These are phyloP conservation scores for Hyphantria cunea DNA, from an alignment of 1,140 invertebrate genomes.

Conservation along the genomic window DNA sequence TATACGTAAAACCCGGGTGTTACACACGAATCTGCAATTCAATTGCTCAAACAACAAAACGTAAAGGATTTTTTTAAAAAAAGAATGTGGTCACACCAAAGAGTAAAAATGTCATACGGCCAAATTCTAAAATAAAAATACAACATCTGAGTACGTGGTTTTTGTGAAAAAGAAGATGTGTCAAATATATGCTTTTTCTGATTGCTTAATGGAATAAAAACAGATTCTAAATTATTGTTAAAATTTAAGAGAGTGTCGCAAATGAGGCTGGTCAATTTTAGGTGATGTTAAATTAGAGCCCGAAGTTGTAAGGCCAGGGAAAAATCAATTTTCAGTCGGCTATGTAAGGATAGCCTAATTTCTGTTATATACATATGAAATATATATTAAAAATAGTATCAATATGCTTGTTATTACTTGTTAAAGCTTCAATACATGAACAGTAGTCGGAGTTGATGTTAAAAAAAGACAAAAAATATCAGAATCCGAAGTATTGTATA, in stretches of 20 bases:
- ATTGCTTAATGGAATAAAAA: conserved; percentile 6
- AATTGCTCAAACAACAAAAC: conserved; percentile 15
- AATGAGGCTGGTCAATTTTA: conserved; percentile 60
- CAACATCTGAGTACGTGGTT: conserved; percentile 17
- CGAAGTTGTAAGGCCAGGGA: conserved; percentile 15
- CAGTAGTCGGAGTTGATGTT: conserved; percentile 41
- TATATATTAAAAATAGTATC: conserved; percentile 36
- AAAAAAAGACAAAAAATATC: conserved; percentile 29
- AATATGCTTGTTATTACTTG: conserved; percentile 68
- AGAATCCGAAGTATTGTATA: conserved; percentile 62
- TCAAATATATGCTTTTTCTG: conserved; percentile 22
- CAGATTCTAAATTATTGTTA: conserved; percentile 49
- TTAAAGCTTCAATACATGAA: conserved; percentile 63
- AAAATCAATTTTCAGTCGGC: conserved; percentile 1
- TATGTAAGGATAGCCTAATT: conserved; percentile 12
- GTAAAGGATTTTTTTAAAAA: not conserved
- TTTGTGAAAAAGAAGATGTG: conserved; percentile 31
- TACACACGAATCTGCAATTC: not conserved
- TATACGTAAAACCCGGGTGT: not conserved
- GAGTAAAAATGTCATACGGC: conserved; percentile 31
- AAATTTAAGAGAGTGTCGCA: conserved; percentile 36
- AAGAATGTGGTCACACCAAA: not conserved
- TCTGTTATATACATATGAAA: conserved; percentile 19
- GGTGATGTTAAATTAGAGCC: conserved; percentile 35
- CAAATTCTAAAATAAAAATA: conserved; percentile 35